Percentiles rank a stretch among this genome's conserved stretches.
These are phyloP conservation scores for Crioceris asparagi DNA, from an alignment of 2,888 invertebrate genomes.

Conservation along the genomic window DNA sequence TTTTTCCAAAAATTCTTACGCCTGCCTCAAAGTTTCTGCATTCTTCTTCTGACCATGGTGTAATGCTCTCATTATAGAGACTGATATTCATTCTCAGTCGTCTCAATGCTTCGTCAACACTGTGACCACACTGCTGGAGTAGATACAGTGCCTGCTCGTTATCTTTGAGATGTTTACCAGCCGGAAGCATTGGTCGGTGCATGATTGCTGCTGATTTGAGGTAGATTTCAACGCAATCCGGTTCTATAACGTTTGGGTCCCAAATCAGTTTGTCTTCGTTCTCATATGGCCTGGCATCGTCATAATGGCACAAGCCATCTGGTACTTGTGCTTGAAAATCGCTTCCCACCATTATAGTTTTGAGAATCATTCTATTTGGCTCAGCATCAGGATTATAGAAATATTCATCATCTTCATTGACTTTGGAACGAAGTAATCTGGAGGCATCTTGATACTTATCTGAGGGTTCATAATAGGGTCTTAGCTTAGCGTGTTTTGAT, in stretches of 20 bases:
- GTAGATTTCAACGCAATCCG: constrained; percentile 68
- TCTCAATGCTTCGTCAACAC: constrained; percentile 82
- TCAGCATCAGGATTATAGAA: constrained; percentile 70
- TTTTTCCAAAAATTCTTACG: constrained; percentile 77
- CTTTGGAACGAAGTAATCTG: constrained; percentile 46
- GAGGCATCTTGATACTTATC: constrained; percentile 38
- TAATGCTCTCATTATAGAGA: constrained; percentile 48
- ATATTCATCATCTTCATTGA: constrained; percentile 65
- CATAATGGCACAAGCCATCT: constrained; percentile 86
- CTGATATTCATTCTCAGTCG: constrained; percentile 44
- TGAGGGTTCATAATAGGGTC: constrained; percentile 43
- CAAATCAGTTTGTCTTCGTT: constrained; percentile 92
- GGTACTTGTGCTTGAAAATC: constrained; percentile 91
- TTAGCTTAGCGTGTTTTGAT: constrained; percentile 42
- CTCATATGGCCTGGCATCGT: constrained; percentile 86
- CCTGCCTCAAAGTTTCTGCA: constrained; percentile 95
- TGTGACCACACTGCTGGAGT: constrained; percentile 89
- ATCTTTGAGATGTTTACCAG: constrained; percentile 71
- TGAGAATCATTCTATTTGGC: constrained; percentile 65
- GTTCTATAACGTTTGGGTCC: constrained; percentile 73
- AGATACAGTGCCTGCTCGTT: constrained; percentile 85
- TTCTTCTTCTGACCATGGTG: constrained; percentile 89
- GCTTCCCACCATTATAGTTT: constrained; percentile 90
- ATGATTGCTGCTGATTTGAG: constrained; percentile 47
- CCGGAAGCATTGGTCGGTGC: constrained; percentile 47